These are phyloP conservation scores for Acropternis orthonyx DNA, from an alignment of 2,797 vertebrate genomes.

Conservation along the genomic window DNA sequence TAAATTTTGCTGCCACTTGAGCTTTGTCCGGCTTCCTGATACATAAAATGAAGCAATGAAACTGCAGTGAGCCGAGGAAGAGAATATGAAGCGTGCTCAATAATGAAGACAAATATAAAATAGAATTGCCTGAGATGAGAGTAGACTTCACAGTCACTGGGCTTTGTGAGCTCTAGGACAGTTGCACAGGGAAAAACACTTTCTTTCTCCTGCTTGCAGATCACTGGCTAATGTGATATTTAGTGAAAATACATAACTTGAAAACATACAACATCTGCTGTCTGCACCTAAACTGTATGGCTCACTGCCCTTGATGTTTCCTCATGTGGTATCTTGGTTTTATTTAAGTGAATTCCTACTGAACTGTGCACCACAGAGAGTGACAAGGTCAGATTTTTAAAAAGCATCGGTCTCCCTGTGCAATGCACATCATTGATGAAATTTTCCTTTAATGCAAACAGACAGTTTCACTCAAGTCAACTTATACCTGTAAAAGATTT, in stretches of 20 bases:
- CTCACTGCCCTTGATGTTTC: neutral
- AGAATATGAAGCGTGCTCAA: neutral
- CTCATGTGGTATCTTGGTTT: neutral
- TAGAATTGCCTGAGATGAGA: neutral
- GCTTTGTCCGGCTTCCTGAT: neutral
- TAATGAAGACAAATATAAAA: conserved; percentile 44
- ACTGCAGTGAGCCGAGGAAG: neutral
- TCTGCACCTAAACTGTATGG: neutral
- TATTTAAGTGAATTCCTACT: neutral
- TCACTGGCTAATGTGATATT: neutral
- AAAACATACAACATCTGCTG: neutral
- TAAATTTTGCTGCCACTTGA: neutral
- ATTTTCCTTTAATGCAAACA: neutral
- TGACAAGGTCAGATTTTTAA: neutral
- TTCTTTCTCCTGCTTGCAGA: neutral
- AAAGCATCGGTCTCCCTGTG: neutral
- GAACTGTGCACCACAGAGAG: neutral
- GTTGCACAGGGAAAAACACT: neutral
- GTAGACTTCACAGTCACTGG: neutral
- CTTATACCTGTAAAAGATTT: neutral
- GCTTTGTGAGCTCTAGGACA: neutral
- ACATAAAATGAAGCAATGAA: conserved; percentile 29
- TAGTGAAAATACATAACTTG: neutral
- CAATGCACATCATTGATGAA: neutral
- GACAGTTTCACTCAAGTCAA: neutral